phyloP scores from a whole-genome alignment of 2,888 invertebrate species.

The Tridacna gigas region DNA sequence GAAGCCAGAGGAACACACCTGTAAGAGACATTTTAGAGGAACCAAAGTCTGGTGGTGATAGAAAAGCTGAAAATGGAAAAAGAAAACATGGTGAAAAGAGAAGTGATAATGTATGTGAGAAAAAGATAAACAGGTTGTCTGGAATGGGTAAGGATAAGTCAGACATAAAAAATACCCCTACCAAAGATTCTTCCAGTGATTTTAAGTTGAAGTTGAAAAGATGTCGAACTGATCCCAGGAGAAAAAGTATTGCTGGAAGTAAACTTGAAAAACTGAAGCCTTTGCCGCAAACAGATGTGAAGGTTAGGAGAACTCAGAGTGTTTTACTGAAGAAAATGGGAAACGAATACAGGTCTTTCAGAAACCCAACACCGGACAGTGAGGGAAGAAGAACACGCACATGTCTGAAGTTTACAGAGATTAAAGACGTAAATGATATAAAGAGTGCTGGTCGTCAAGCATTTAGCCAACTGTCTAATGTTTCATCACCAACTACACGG shows the following conservation, averaged over 20 bases:
- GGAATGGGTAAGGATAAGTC: neutral
- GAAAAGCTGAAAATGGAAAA: neutral
- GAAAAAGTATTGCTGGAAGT: slow-evolving; percentile 54
- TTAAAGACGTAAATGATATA: slow-evolving; percentile 34
- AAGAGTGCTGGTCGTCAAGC: slow-evolving; percentile 36
- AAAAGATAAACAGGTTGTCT: neutral
- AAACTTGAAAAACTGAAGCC: slow-evolving; percentile 13
- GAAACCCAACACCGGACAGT: slow-evolving; percentile 71
- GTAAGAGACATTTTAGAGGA: slow-evolving; percentile 13
- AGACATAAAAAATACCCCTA: slow-evolving; percentile 1
- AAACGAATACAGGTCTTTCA: slow-evolving; percentile 64
- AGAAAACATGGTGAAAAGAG: neutral
- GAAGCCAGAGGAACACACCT: slow-evolving; percentile 46
- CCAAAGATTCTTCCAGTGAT: slow-evolving; percentile 6
- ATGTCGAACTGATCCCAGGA: slow-evolving; percentile 68
- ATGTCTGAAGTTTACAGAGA: slow-evolving; percentile 61
- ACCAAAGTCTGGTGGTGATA: neutral
- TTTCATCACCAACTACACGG: neutral
- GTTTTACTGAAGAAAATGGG: slow-evolving; percentile 63
- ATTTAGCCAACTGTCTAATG: slow-evolving; percentile 52
- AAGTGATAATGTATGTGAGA: neutral
- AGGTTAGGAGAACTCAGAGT: slow-evolving; percentile 59
- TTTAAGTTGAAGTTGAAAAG: slow-evolving; percentile 40
- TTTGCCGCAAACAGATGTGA: slow-evolving; percentile 46
- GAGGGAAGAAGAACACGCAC: slow-evolving; percentile 52